phyloP scores from a whole-genome alignment of 1,140 invertebrate genomes.

The Drosophila chauvacae region DNA sequence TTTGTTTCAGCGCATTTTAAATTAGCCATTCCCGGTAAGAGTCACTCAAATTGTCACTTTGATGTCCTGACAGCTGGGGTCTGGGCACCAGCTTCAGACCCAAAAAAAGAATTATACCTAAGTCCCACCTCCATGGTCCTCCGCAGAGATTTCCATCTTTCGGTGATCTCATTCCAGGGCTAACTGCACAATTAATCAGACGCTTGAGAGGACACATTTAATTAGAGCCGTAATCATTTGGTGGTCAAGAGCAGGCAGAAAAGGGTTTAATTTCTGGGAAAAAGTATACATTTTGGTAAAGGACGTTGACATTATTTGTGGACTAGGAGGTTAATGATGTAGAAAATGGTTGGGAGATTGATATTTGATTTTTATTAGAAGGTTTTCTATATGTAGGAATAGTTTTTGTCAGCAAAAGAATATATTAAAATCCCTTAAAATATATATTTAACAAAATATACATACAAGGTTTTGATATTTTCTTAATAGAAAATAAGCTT shows the following conservation, averaged over 20 bases:
- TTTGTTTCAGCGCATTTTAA: slow-evolving; percentile 81
- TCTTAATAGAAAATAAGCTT: not conserved
- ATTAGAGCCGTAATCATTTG: slow-evolving; percentile 64
- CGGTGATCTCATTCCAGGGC: slow-evolving; percentile 38
- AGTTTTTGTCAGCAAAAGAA: not conserved
- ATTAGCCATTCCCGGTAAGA: slow-evolving; percentile 64
- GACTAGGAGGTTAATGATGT: slow-evolving; percentile 2
- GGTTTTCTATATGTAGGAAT: not conserved
- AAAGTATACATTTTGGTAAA: slow-evolving; percentile 21
- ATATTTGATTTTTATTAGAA: not conserved
- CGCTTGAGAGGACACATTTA: slow-evolving; percentile 72
- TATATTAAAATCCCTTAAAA: not conserved
- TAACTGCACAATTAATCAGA: slow-evolving; percentile 78
- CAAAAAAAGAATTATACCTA: slow-evolving; percentile 16
- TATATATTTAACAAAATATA: not conserved
- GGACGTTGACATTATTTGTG: slow-evolving; percentile 23
- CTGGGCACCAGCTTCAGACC: not conserved
- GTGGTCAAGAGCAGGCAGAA: slow-evolving; percentile 53
- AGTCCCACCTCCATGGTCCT: slow-evolving; percentile 37
- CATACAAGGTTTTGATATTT: not conserved
- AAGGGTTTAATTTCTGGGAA: slow-evolving; percentile 33
- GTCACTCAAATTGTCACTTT: slow-evolving; percentile 83
- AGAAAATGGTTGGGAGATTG: not conserved
- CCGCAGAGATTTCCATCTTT: slow-evolving; percentile 61
- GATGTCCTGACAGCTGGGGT: slow-evolving; percentile 66